Evolutionary conservation across 2,888 invertebrate species (phyloP).

Genomic region (Portevinia maculata): DNA sequence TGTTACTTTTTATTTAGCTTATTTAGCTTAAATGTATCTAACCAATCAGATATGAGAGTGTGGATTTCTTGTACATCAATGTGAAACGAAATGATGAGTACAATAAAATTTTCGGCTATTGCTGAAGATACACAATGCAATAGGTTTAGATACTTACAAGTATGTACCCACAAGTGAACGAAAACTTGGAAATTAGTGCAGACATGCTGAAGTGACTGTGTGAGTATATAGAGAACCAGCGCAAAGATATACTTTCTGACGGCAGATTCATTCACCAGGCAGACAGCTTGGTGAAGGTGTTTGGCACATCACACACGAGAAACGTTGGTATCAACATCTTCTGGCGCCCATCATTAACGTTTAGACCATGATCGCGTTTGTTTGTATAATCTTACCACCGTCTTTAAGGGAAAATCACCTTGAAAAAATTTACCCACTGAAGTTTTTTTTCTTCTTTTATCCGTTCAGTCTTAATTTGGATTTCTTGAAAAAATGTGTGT

Average conservation of each 20-base stretch:
- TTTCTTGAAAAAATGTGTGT: slow-evolving; percentile 14
- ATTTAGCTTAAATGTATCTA: slow-evolving; percentile 58
- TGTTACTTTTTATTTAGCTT: slow-evolving; percentile 48
- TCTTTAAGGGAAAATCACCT: slow-evolving; percentile 21
- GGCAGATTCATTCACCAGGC: slow-evolving; percentile 66
- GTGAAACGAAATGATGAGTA: slow-evolving; percentile 60
- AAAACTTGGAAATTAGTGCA: slow-evolving; percentile 72
- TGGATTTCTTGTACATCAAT: slow-evolving; percentile 60
- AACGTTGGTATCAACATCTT: slow-evolving; percentile 42
- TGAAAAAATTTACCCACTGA: background rate
- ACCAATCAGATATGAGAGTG: slow-evolving; percentile 69
- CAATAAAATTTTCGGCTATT: slow-evolving; percentile 60
- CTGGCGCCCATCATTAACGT: slow-evolving; percentile 43
- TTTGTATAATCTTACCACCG: slow-evolving; percentile 10
- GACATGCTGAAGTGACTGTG: slow-evolving; percentile 24
- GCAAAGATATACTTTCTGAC: slow-evolving; percentile 31
- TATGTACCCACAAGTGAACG: slow-evolving; percentile 30
- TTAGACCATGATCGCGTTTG: slow-evolving; percentile 62
- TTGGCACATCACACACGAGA: slow-evolving; percentile 47
- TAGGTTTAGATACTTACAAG: slow-evolving; percentile 47
- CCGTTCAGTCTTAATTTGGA: background rate
- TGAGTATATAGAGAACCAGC: slow-evolving; percentile 17
- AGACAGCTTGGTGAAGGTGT: slow-evolving; percentile 65
- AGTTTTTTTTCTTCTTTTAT: background rate
- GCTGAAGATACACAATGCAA: slow-evolving; percentile 60